Conservation (phyloP, 2,797 vertebrate genomes). For the Neopelma chrysocephalum region DNA sequence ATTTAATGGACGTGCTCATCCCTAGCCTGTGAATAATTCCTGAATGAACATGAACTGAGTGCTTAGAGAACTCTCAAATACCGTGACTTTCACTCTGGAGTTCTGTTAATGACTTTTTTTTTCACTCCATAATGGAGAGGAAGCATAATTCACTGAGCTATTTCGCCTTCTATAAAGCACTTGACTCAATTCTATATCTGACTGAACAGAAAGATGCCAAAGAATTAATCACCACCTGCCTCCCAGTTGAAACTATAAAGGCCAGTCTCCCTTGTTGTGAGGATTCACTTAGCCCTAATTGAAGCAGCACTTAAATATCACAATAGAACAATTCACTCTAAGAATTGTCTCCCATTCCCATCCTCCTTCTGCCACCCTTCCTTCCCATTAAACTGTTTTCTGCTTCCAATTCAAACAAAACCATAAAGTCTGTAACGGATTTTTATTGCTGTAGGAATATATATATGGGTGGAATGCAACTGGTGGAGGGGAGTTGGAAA, state of each 20-base stretch:
- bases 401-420: neutral
- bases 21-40: constrained; percentile 19
- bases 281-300: constrained; percentile 52
- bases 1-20: constrained; percentile 40
- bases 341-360: neutral
- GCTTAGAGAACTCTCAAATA: constrained; percentile 19
- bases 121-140: constrained; percentile 23
- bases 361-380: neutral
- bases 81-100: neutral
- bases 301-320: constrained; percentile 56
- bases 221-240: constrained; percentile 64
- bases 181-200: constrained; percentile 25
- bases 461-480: neutral
- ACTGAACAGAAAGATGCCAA: constrained; percentile 50
- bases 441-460: neutral
- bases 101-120: constrained; percentile 38
- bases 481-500: neutral
- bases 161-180: constrained; percentile 12
- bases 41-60: neutral
- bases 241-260: constrained; percentile 53
- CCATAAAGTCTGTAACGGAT: neutral
- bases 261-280: constrained; percentile 32
- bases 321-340: constrained; percentile 12
- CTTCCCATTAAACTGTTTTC: constrained; percentile 20
- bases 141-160: constrained; percentile 13